These are phyloP conservation scores for Melinaea menophilus DNA, from an alignment of 2,888 invertebrate species.

Conservation along the genomic window DNA sequence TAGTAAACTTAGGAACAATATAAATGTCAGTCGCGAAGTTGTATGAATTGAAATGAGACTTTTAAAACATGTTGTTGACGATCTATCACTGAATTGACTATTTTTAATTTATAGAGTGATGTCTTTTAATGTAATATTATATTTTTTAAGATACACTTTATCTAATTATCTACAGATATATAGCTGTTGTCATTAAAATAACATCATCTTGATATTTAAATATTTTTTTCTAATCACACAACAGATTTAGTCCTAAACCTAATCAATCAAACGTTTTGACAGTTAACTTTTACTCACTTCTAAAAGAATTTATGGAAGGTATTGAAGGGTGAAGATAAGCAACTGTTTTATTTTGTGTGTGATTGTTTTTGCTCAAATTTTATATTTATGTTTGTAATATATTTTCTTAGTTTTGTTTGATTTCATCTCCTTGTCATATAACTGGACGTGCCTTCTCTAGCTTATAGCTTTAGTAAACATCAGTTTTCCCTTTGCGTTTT, in stretches of 20 bases:
- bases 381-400: neutral
- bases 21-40: conserved; percentile 28
- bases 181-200: neutral
- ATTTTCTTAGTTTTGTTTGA: neutral
- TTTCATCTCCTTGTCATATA: too few species aligned
- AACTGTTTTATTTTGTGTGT: conserved; percentile 18
- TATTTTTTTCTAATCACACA: neutral
- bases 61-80: conserved; percentile 7
- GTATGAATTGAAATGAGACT: conserved; percentile 13
- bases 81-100: conserved; percentile 21
- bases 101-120: conserved; percentile 15
- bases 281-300: conserved; percentile 19
- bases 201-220: neutral
- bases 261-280: conserved; percentile 11
- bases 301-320: conserved; percentile 19
- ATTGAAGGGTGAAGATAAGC: conserved; percentile 14
- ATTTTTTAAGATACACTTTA: too few species aligned
- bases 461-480: too few species aligned
- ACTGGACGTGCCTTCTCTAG: too few species aligned
- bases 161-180: too few species aligned
- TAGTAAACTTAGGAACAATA: conserved; percentile 31
- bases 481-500: too few species aligned
- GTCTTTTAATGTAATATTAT: conserved; percentile 4
- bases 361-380: conserved; percentile 5
- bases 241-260: neutral